These are phyloP conservation scores for Plectropomus leopardus DNA, from an alignment of 2,113 vertebrate species.

Conservation along the genomic window DNA sequence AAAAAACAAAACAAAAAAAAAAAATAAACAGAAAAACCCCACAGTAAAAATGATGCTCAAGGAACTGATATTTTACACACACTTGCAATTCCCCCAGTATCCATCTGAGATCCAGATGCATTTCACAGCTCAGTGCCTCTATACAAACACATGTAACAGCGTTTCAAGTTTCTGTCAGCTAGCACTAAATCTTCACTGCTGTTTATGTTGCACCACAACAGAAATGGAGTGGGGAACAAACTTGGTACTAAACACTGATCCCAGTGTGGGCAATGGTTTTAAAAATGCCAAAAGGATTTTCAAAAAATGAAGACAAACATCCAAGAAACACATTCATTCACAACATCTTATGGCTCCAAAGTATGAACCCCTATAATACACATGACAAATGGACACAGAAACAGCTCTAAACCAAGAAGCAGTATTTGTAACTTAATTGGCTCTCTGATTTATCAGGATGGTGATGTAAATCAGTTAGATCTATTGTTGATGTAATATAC, in stretches of 20 bases:
- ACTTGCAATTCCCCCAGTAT: conserved; percentile 5
- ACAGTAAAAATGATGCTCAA: too few species aligned
- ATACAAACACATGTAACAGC: conserved; percentile 16
- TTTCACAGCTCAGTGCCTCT: conserved; percentile 24
- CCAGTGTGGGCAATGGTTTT: not conserved
- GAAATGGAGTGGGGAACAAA: conserved; percentile 1
- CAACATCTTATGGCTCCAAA: not conserved
- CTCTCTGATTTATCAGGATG: not conserved
- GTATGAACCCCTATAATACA: not conserved
- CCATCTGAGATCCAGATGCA: not conserved
- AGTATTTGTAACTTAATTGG: not conserved
- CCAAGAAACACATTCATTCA: not conserved
- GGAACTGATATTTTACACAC: not conserved
- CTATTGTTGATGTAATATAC: not conserved
- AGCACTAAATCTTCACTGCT: conserved; percentile 32
- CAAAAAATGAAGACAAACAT: not conserved
- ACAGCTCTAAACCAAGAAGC: not conserved
- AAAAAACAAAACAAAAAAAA: not conserved
- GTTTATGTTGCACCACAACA: conserved; percentile 6
- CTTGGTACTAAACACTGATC: conserved; percentile 22
- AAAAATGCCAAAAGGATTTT: not conserved
- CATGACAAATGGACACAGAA: not conserved
- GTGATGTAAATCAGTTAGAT: not conserved
- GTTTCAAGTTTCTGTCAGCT: conserved; percentile 34
- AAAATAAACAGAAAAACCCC: too few species aligned